Evolutionary conservation across 2,888 invertebrate genomes (phyloP), one percentile per base, ranked within the genome.

Genomic region (Phyllotreta striolata): DNA sequence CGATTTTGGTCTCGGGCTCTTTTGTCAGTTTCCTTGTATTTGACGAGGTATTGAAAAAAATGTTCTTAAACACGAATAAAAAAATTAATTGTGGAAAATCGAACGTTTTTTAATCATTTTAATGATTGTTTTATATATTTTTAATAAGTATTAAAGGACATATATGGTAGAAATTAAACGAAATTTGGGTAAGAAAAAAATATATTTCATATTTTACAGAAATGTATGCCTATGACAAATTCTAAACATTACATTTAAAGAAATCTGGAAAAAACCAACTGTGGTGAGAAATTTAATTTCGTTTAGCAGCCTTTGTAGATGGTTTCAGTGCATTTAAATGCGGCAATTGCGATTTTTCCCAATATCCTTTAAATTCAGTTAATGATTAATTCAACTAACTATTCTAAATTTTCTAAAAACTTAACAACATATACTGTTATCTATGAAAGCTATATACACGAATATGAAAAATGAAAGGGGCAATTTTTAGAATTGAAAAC

Each of bases 141-240:
- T n/a, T n/a, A n/a, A n/a, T n/a, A n/a, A n/a, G n/a, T n/a, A n/a
- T n/a, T n/a, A n/a, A n/a, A n/a, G n/a, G n/a, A n/a, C n/a, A n/a
- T n/a, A n/a, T n/a, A n/a, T n/a, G n/a, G n/a, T n/a, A n/a, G n/a
- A n/a, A n/a, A n/a, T n/a, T n/a, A 46, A 46, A 46, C 10, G 13
- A 10, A 14, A 9, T 14, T 51, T 39, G 51, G 59, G 43, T 71
- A 70, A 66, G 73, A 74, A 74, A 76, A 76, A 75, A 74, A 76
- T 74, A 76, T 75, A 74, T 74, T 74, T 70, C 72, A 70, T 72
- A 71, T 74, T 70, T 66, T 75, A 75, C 76, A 76, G 72, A 73
- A 66, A 68, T 72, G 72, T 73, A 74, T 72, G 67, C 67, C 67
- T 69, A 70, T 74, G 74, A 71, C 70, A 69, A 72, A 74, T 67